phyloP scores from a whole-genome alignment of 2,888 invertebrate species.

The Chelonus formosanus region DNA sequence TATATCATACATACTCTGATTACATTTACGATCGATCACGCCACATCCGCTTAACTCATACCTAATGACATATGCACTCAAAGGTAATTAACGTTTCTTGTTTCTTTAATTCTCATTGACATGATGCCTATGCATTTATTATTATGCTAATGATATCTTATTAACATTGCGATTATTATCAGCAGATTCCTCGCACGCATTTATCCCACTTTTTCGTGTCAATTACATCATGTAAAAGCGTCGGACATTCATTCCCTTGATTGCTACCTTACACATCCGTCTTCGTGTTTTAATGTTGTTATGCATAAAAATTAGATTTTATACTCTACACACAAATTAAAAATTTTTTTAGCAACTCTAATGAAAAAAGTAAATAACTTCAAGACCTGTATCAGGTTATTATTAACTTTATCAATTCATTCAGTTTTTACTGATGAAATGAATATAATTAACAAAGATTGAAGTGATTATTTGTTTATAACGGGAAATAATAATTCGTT shows the following conservation, averaged over 20 bases:
- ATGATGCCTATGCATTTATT: conserved; percentile 16
- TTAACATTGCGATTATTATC: conserved; percentile 26
- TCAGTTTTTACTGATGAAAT: too few relatives aligned
- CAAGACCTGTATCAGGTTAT: too few relatives aligned
- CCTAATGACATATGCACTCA: conserved; percentile 1
- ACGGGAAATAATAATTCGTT: too few relatives aligned
- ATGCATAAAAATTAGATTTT: conserved; percentile 1
- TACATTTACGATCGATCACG: conserved; percentile 13
- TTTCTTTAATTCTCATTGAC: conserved; percentile 27
- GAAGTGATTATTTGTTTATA: too few relatives aligned
- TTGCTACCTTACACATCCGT: conserved; percentile 14
- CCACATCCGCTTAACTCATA: conserved; percentile 17
- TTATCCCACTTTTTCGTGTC: conserved; percentile 23
- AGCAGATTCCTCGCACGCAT: conserved; percentile 14
- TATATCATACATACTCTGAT: not conserved
- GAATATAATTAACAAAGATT: too few relatives aligned
- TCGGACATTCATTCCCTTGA: conserved; percentile 24
- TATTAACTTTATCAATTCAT: too few relatives aligned
- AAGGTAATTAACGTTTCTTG: conserved; percentile 16
- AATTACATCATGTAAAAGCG: conserved; percentile 28
- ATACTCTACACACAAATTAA: not conserved
- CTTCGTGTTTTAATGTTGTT: conserved; percentile 1
- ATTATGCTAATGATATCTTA: conserved; percentile 25
- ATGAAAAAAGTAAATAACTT: too few relatives aligned
- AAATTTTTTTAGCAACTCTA: not conserved